phyloP scores from a whole-genome alignment of 2,888 invertebrate genomes.

The Aricia artaxerxes region DNA sequence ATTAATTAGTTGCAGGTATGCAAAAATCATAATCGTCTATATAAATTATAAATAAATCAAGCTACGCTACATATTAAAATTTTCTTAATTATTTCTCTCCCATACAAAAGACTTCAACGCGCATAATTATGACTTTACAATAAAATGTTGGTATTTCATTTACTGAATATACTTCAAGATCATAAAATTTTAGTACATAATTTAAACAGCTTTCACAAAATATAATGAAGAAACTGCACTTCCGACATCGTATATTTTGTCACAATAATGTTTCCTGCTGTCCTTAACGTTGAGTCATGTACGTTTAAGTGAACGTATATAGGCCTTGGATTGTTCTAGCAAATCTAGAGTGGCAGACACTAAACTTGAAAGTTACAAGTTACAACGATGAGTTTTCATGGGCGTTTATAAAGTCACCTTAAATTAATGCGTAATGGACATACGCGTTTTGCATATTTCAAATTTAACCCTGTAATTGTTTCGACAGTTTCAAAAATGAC shows the following conservation, averaged over 20 bases:
- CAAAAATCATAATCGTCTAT: no score
- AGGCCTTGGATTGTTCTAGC: constrained; percentile 36
- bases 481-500: neutral
- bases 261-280: constrained; percentile 35
- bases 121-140: neutral
- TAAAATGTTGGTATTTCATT: neutral
- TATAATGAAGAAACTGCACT: neutral
- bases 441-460: neutral
- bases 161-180: neutral
- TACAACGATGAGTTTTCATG: constrained; percentile 10
- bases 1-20: no score
- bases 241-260: constrained; percentile 1
- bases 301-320: constrained; percentile 28
- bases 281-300: constrained; percentile 31
- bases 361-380: constrained; percentile 18
- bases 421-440: neutral
- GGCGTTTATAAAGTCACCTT: neutral
- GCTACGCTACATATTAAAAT: neutral
- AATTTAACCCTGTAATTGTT: constrained; percentile 10
- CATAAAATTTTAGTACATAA: neutral
- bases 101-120: constrained; percentile 10
- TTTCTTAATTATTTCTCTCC: neutral
- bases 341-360: constrained; percentile 26
- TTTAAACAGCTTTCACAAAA: neutral
- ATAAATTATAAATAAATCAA: neutral